A percentile compares a stretch with the other conserved stretches of the same genome.
Evolutionary conservation across 2,888 invertebrate species (phyloP).

Genomic region (Cremastobaeus sp.): DNA sequence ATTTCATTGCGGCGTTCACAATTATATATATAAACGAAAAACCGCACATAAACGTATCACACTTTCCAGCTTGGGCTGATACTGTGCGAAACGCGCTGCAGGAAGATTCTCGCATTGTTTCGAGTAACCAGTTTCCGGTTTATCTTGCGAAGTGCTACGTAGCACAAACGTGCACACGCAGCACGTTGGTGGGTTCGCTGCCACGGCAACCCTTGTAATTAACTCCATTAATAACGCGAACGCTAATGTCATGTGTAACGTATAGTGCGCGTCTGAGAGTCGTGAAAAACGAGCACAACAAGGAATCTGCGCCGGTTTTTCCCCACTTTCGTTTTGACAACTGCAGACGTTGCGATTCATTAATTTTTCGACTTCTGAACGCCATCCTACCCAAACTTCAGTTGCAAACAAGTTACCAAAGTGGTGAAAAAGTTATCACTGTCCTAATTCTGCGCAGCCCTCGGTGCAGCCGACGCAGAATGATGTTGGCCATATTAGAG

Average conservation of each 20-base stretch:
- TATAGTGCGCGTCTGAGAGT: conserved; percentile 39
- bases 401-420: too few relatives aligned
- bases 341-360: conserved; percentile 24
- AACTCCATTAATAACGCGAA: conserved; percentile 64
- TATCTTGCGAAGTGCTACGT: conserved; percentile 60
- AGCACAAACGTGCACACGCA: conserved; percentile 54
- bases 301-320: conserved; percentile 23
- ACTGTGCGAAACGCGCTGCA: conserved; percentile 52
- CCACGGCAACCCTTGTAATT: conserved; percentile 60
- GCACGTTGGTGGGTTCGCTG: conserved; percentile 50
- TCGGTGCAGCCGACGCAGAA: too few relatives aligned
- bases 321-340: conserved; percentile 19
- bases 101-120: conserved; percentile 61
- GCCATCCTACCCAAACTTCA: too few relatives aligned
- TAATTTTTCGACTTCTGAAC: conserved; percentile 15
- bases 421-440: too few relatives aligned
- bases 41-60: conserved; percentile 58
- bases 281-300: conserved; percentile 18
- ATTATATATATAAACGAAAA: conserved; percentile 47
- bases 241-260: conserved; percentile 60
- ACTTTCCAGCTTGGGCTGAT: conserved; percentile 50
- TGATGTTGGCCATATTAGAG: too few relatives aligned
- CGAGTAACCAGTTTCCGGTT: conserved; percentile 61
- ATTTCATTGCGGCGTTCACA: conserved; percentile 27
- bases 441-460: too few relatives aligned